Base-by-base conservation (phyloP, 2,113 vertebrate species). In the Uropsilus gracilis region DNA sequence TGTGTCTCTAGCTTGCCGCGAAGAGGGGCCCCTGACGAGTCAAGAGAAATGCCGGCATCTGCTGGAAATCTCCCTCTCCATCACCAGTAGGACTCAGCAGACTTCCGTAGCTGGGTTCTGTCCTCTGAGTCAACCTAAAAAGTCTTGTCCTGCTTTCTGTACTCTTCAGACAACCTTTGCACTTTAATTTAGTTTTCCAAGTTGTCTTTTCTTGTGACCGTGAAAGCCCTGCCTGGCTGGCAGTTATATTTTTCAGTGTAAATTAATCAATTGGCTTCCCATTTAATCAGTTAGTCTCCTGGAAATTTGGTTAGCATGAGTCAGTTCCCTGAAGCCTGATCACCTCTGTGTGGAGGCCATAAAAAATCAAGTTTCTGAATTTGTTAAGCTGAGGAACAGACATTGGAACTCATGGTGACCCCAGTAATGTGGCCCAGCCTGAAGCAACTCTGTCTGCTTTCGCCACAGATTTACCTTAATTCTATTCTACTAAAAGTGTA, bases 241-340 rank as follows among this genome's bases (percentile, higher is more conserved):
- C 76, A 95, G 86, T 88, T 95, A 55, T 68, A 89, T 92, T 96
- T 94, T 82, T 95, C 93, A 90, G 50, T 85, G 72, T 92, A 78
- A 97, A 97, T 95, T 90, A 95, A 94, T 94, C 82, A 95, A 66
- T 69, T 94, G 91, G 55, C 48, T 94, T 94, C 82, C 83, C 59
- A 46, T 97, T 97, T 94, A 95, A 95, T 96, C 92, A 87, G 96
- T 86, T 89, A 86, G 86, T 94, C 26, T 71, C 61, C 86, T 94
- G 75, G 75, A 95, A 97, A 96, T 97, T 95, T 97, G 89, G 72
- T 95, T 97, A 94, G 78, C 78, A 39, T 97, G 96, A 97, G 48
- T 97, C 97, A 97, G 82, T 90, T 26, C 82, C 95, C 86, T 80
- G 68, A 92, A 97, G 96, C 44, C 44, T 93, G 53, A 92, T 91